phyloP scores from a whole-genome alignment of 1,140 invertebrate genomes.

The Drosophila kurseongensis region DNA sequence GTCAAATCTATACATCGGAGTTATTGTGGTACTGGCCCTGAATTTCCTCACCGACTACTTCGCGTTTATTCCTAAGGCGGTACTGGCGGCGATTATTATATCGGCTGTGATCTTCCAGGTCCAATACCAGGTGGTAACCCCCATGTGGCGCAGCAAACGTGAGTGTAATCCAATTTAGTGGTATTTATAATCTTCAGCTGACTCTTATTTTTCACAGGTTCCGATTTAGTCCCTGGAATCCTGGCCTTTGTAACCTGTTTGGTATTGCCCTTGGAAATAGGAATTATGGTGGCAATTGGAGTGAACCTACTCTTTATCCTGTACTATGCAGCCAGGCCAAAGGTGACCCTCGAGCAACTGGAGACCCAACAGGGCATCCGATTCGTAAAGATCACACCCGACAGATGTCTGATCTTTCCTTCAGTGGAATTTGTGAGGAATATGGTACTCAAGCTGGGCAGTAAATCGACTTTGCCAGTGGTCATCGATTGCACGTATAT shows the following conservation, averaged over 20 bases:
- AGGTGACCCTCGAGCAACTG: slow-evolving; percentile 91
- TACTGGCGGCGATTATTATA: slow-evolving; percentile 92
- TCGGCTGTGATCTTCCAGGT: slow-evolving; percentile 94
- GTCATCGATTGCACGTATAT: slow-evolving; percentile 94
- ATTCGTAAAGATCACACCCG: slow-evolving; percentile 92
- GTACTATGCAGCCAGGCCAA: slow-evolving; percentile 95
- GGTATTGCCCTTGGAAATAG: slow-evolving; percentile 93
- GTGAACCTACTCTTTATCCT: slow-evolving; percentile 94
- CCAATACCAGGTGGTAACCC: slow-evolving; percentile 90
- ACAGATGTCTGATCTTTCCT: slow-evolving; percentile 94
- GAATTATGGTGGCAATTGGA: slow-evolving; percentile 94
- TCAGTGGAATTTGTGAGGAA: slow-evolving; percentile 94
- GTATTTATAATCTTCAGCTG: neutral
- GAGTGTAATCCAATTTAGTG: slow-evolving; percentile 34
- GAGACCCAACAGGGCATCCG: slow-evolving; percentile 88
- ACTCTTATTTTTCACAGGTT: slow-evolving; percentile 86
- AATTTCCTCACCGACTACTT: slow-evolving; percentile 91
- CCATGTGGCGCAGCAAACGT: slow-evolving; percentile 93
- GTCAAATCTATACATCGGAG: slow-evolving; percentile 90
- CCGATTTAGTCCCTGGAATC: slow-evolving; percentile 93
- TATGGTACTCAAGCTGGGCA: slow-evolving; percentile 91
- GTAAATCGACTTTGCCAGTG: slow-evolving; percentile 88
- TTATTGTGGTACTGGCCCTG: slow-evolving; percentile 90
- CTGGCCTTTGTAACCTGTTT: slow-evolving; percentile 94
- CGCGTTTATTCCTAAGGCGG: slow-evolving; percentile 92